Evolutionary conservation across 2,113 vertebrate species (phyloP).

Genomic region (Calidris pygmaea): DNA sequence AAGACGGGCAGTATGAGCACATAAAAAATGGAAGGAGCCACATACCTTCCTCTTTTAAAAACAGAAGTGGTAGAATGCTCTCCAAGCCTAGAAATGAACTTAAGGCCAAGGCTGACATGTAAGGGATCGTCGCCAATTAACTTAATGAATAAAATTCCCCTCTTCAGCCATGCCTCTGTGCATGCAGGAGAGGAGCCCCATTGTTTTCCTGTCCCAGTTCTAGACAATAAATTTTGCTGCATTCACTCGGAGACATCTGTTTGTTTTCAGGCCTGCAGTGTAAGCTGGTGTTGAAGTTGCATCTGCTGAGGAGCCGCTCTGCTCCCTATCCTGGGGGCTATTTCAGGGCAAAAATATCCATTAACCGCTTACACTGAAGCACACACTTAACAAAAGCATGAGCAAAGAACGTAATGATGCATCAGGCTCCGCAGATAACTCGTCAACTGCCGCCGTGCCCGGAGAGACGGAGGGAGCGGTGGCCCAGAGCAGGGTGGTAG

Average conservation of each 20-base stretch:
- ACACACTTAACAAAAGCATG: background rate
- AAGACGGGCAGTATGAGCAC: background rate
- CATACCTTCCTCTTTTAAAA: background rate
- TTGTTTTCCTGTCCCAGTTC: conserved; percentile 40
- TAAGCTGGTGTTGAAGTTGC: conserved; percentile 50
- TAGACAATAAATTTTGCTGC: conserved; percentile 41
- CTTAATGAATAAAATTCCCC: conserved; percentile 50
- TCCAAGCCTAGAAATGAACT: conserved; percentile 24
- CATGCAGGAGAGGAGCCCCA: background rate
- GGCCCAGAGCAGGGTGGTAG: background rate
- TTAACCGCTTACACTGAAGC: conserved; percentile 6
- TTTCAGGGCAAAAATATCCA: conserved; percentile 29
- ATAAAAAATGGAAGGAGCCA: background rate
- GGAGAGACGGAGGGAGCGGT: background rate
- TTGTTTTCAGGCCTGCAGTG: conserved; percentile 37
- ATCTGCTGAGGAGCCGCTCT: conserved; percentile 41
- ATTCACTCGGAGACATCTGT: conserved; percentile 62
- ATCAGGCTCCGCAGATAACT: background rate
- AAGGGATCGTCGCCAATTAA: conserved; percentile 43
- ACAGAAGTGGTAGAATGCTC: background rate
- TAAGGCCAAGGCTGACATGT: conserved; percentile 34
- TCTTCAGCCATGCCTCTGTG: background rate
- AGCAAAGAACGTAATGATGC: conserved; percentile 8
- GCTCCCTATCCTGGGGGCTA: conserved; percentile 6
- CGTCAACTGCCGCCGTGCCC: fast-evolving